Evolutionary conservation across 2,888 invertebrate species (phyloP).

Genomic region (Stratiomys singularior): DNA sequence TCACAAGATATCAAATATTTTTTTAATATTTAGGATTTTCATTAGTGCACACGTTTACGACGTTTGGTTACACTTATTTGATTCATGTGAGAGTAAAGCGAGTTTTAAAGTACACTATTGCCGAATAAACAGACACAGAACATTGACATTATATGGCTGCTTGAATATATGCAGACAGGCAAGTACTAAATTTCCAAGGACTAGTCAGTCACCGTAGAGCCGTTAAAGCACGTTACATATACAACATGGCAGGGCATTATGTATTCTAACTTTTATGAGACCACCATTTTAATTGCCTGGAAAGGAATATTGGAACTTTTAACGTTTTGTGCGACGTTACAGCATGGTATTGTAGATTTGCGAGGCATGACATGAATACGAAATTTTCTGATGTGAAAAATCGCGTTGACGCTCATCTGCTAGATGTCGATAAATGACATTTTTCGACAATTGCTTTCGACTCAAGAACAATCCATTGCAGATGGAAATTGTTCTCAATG

Average conservation of each 20-base stretch:
- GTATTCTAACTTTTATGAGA: slow-evolving; percentile 49
- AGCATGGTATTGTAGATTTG: slow-evolving; percentile 37
- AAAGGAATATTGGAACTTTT: slow-evolving; percentile 49
- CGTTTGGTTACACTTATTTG: too few species aligned
- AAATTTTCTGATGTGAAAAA: neutral
- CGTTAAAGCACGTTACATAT: slow-evolving; percentile 49
- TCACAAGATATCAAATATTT: too few species aligned
- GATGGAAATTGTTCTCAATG: neutral
- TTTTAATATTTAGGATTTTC: too few species aligned
- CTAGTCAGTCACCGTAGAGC: slow-evolving; percentile 34
- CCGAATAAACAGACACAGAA: slow-evolving; percentile 19
- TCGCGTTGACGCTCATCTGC: neutral
- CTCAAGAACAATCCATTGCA: slow-evolving; percentile 5
- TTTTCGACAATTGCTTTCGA: neutral
- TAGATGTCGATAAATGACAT: slow-evolving; percentile 21
- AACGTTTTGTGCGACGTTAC: slow-evolving; percentile 40
- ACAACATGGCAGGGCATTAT: slow-evolving; percentile 49
- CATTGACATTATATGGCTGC: slow-evolving; percentile 7
- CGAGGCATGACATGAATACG: slow-evolving; percentile 41
- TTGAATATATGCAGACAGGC: neutral
- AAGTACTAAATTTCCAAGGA: neutral
- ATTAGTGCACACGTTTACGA: too few species aligned
- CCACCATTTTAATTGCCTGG: slow-evolving; percentile 50
- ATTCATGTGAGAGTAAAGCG: neutral
- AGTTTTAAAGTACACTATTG: slow-evolving; percentile 3